These are phyloP conservation scores for Rousettus leschenaultii DNA, from an alignment of 2,113 vertebrate genomes.

Conservation along the genomic window DNA sequence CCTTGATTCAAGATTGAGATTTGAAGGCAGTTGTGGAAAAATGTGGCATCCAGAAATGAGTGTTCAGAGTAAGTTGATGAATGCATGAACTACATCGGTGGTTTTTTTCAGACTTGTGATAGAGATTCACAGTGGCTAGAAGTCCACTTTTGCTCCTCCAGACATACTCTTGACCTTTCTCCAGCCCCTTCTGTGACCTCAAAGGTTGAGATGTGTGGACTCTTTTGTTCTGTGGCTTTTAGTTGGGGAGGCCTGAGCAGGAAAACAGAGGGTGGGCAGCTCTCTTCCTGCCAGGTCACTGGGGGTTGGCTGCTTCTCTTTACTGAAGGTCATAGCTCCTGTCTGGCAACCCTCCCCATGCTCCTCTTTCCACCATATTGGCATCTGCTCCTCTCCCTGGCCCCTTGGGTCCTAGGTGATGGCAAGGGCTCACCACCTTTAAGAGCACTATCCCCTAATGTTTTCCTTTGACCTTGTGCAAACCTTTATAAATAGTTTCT, in stretches of 20 bases:
- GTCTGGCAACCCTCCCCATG: fast-evolving
- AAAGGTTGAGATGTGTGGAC: background rate
- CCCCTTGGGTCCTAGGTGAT: background rate
- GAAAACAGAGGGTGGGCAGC: background rate
- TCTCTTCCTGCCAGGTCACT: background rate
- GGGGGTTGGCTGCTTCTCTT: background rate
- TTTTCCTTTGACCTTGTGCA: background rate
- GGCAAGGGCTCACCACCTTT: background rate
- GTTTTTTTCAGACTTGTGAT: background rate
- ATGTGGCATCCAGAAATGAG: background rate
- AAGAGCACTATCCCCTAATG: background rate
- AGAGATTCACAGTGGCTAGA: background rate
- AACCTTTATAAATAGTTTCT: slow-evolving; percentile 4
- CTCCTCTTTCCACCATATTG: too few relatives aligned
- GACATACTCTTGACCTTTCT: background rate
- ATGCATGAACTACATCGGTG: background rate
- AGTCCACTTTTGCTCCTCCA: background rate
- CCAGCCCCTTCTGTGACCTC: background rate
- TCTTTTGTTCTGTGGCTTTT: background rate
- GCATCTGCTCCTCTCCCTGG: background rate
- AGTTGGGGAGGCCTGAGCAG: background rate
- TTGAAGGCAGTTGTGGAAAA: background rate
- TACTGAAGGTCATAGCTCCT: background rate
- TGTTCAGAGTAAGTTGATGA: background rate
- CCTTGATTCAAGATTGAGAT: background rate